These are phyloP conservation scores for Calameuta pallipes DNA, from an alignment of 2,888 invertebrate genomes.

Conservation along the genomic window DNA sequence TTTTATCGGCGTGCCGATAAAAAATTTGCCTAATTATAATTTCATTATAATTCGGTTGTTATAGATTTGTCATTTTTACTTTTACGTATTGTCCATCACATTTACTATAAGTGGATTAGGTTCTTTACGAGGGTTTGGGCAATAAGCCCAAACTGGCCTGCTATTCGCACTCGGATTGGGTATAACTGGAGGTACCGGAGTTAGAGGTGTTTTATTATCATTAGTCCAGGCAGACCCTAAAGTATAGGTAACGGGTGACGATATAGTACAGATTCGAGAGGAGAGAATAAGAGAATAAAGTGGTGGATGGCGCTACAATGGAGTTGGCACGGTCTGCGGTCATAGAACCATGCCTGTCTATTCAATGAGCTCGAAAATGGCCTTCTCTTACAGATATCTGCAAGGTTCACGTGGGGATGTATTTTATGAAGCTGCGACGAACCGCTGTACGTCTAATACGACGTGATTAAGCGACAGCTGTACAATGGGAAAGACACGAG, in stretches of 20 bases:
- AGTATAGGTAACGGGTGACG: constrained; percentile 39
- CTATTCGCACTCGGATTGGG: neutral
- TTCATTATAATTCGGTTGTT: neutral
- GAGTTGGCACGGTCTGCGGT: constrained; percentile 65
- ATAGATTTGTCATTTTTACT: neutral
- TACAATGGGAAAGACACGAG: neutral
- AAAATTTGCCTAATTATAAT: neutral
- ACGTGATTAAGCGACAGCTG: constrained; percentile 43
- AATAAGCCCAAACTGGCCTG: neutral
- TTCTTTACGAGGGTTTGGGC: neutral
- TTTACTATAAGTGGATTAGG: neutral
- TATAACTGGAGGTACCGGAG: neutral
- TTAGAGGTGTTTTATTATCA: constrained; percentile 35
- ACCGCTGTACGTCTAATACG: constrained; percentile 44
- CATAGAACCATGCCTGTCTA: constrained; percentile 66
- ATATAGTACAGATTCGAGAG: constrained; percentile 49
- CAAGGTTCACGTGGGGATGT: constrained; percentile 51
- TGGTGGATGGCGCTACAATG: constrained; percentile 60
- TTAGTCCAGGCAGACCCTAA: constrained; percentile 39
- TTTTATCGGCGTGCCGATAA: neutral
- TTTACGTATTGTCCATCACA: neutral
- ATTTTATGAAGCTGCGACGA: constrained; percentile 60
- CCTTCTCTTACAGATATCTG: constrained; percentile 62
- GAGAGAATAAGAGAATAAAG: constrained; percentile 60
- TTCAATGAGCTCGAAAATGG: constrained; percentile 67